A percentile compares a stretch with the other conserved stretches of the same genome.
Evolutionary conservation across 2,797 vertebrate species (phyloP).

Genomic region (Lepilemur septentrionalis): DNA sequence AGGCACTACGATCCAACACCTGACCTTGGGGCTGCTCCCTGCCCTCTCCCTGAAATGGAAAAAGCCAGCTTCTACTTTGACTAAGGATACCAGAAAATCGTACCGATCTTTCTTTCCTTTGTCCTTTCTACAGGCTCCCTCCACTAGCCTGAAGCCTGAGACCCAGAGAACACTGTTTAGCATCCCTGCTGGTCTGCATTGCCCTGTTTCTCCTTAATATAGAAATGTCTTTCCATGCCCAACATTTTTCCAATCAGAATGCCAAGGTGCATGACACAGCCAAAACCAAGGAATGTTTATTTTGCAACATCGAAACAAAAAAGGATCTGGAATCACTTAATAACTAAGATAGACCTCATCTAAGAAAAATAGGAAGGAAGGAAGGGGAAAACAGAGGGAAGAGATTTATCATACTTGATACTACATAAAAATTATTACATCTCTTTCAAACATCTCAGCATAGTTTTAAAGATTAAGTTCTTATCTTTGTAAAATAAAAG

Average conservation of each 20-base stretch:
- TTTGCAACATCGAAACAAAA: slow-evolving; percentile 55
- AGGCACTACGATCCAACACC: rapidly evolving
- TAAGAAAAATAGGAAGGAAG: neutral
- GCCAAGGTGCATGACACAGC: slow-evolving; percentile 66
- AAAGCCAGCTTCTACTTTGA: neutral
- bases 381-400: neutral
- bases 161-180: neutral
- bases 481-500: slow-evolving; percentile 34
- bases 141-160: neutral
- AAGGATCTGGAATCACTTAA: slow-evolving; percentile 53
- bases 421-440: neutral
- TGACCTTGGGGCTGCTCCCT: neutral
- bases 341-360: slow-evolving; percentile 26
- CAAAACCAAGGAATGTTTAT: slow-evolving; percentile 32
- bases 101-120: neutral
- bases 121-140: neutral
- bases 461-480: slow-evolving; percentile 23
- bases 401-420: neutral
- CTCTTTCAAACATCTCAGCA: neutral
- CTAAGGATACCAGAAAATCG: neutral
- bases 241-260: slow-evolving; percentile 59
- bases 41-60: neutral
- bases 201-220: slow-evolving; percentile 48
- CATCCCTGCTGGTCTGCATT: neutral
- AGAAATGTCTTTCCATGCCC: slow-evolving; percentile 36